phyloP scores from a whole-genome alignment of 2,797 vertebrate species.

The Leucoraja ocellata region DNA sequence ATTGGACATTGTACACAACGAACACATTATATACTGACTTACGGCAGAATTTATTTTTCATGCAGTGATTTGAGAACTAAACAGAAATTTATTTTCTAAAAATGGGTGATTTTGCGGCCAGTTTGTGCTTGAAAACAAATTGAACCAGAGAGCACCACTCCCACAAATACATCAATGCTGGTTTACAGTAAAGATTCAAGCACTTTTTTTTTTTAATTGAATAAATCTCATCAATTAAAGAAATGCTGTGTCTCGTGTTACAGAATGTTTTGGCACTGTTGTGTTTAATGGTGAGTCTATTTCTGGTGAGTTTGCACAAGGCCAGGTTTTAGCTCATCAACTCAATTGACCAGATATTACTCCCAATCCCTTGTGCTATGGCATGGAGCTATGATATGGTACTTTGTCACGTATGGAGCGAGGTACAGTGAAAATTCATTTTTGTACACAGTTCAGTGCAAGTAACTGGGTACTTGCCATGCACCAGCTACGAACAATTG shows the following conservation, averaged over 20 bases:
- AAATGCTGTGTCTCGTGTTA: not conserved
- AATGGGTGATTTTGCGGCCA: not conserved
- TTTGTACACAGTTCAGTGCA: no score
- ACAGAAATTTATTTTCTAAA: not conserved
- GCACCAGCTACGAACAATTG: not conserved
- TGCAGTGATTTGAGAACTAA: not conserved
- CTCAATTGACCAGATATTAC: not conserved
- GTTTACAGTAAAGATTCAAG: not conserved
- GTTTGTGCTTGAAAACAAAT: not conserved
- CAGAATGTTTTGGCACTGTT: not conserved
- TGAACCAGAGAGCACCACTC: no score
- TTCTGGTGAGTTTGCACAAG: not conserved
- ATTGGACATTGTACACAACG: no score
- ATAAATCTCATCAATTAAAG: not conserved
- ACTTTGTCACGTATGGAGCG: no score
- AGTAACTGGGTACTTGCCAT: not conserved
- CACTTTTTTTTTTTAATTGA: not conserved
- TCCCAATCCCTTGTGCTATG: not conserved
- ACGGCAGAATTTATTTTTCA: not conserved
- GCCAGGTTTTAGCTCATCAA: not conserved
- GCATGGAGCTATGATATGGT: no score
- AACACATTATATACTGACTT: not conserved
- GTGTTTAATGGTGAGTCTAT: not conserved
- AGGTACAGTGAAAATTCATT: no score
- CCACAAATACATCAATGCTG: not conserved